phyloP scores from a whole-genome alignment of 2,797 vertebrate genomes.

The Phrynocephalus guinanensis region DNA sequence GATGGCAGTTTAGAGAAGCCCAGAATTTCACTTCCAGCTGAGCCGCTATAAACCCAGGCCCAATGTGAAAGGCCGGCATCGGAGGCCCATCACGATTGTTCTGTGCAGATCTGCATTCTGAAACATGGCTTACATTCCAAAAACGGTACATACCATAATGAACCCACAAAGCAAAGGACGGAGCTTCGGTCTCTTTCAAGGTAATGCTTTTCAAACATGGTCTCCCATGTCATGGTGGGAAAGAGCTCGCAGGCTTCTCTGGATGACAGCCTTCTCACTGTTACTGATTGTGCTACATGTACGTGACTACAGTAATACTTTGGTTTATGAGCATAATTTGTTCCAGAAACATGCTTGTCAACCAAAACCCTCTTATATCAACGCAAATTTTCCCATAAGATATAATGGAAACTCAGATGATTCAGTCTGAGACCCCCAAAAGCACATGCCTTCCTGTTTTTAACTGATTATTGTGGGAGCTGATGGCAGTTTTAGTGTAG shows the following conservation, averaged over 20 bases:
- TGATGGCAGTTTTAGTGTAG: too few species aligned
- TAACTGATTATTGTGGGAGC: too few species aligned
- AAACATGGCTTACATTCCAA: neutral
- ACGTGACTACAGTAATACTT: too few species aligned
- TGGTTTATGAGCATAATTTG: too few species aligned
- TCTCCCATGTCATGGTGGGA: too few species aligned
- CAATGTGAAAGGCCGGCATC: slow-evolving; percentile 7
- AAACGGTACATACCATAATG: neutral
- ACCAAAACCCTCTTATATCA: too few species aligned
- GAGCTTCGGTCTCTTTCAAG: neutral
- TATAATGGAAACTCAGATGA: too few species aligned
- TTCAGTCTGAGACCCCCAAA: too few species aligned
- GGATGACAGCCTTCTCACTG: neutral
- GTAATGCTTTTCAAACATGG: neutral
- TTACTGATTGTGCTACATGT: too few species aligned
- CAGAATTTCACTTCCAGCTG: neutral
- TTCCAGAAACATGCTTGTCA: too few species aligned
- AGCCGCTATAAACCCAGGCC: slow-evolving; percentile 23
- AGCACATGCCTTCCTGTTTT: too few species aligned
- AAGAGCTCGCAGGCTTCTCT: neutral
- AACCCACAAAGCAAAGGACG: neutral
- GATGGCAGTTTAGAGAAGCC: neutral
- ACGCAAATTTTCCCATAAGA: too few species aligned
- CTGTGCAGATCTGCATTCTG: slow-evolving; percentile 31
- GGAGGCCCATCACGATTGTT: slow-evolving; percentile 17